These are phyloP conservation scores for Nephrotoma appendiculata DNA, from an alignment of 2,888 invertebrate genomes.

Conservation along the genomic window DNA sequence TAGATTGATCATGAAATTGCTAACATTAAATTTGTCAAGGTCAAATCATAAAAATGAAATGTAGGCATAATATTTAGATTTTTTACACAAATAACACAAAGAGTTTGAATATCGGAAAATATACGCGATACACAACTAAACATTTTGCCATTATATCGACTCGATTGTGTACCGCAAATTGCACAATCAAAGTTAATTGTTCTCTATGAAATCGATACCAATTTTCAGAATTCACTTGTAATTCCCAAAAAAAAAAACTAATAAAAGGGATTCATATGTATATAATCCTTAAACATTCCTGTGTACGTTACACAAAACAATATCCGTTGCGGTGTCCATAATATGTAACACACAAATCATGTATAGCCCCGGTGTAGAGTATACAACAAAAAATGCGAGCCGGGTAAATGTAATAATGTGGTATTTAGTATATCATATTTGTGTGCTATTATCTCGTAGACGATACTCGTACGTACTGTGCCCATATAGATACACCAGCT, in stretches of 20 bases:
- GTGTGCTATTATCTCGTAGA: not conserved
- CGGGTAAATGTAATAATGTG: slow-evolving; percentile 5
- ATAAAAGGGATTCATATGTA: not conserved
- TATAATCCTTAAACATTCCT: not conserved
- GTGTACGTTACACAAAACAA: not conserved
- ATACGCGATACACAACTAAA: no score
- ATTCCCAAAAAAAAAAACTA: not conserved
- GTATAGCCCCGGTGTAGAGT: not conserved
- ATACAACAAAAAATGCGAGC: not conserved
- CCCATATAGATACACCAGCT: not conserved
- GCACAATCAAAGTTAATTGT: not conserved
- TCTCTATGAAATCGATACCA: not conserved
- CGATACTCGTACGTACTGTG: not conserved
- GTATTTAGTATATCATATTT: slow-evolving; percentile 1
- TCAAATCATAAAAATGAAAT: no score
- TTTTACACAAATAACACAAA: no score
- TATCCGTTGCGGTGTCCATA: not conserved
- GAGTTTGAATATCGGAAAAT: no score
- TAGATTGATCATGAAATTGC: no score
- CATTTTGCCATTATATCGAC: no score
- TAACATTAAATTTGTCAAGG: no score
- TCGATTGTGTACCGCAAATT: not conserved
- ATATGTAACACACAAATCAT: not conserved
- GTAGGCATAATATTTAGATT: no score
- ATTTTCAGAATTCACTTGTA: not conserved